These are phyloP conservation scores for Xyliphius kryptos DNA, from an alignment of 2,113 vertebrate genomes.

Conservation along the genomic window DNA sequence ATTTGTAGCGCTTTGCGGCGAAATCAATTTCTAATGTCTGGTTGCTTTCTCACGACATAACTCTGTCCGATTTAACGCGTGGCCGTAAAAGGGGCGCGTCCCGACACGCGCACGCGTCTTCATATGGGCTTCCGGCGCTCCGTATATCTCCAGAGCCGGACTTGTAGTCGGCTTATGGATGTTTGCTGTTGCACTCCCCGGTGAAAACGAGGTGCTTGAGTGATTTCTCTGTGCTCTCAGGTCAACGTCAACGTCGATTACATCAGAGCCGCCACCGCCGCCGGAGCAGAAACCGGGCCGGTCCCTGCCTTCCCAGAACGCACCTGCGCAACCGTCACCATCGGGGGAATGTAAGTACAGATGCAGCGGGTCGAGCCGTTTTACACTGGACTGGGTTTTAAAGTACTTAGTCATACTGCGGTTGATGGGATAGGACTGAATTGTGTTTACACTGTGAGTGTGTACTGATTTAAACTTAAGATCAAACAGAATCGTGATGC, in stretches of 20 bases:
- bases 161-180: conserved; percentile 4
- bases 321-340: conserved; percentile 91
- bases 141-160: conserved; percentile 13
- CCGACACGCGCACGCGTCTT: not conserved
- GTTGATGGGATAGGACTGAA: not conserved
- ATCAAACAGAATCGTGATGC: no score
- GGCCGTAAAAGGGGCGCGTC: conserved; percentile 7
- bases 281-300: conserved; percentile 68
- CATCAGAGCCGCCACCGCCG: conserved; percentile 87
- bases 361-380: not conserved
- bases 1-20: conserved; percentile 13
- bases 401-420: not conserved
- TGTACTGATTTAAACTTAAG: no score
- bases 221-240: conserved; percentile 52
- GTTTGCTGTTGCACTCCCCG: conserved; percentile 1
- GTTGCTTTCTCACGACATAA: conserved; percentile 24
- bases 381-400: not conserved
- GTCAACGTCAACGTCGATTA: conserved; percentile 95
- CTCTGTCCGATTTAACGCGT: conserved; percentile 20
- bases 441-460: no score
- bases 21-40: conserved; percentile 1
- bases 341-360: conserved; percentile 88
- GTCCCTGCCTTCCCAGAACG: conserved; percentile 86
- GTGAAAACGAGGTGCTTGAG: conserved; percentile 2
- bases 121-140: conserved; percentile 6